Evolutionary conservation across 2,113 vertebrate genomes (phyloP), one percentile per base, ranked within the genome.

Genomic region (Paraplagusia blochii): DNA sequence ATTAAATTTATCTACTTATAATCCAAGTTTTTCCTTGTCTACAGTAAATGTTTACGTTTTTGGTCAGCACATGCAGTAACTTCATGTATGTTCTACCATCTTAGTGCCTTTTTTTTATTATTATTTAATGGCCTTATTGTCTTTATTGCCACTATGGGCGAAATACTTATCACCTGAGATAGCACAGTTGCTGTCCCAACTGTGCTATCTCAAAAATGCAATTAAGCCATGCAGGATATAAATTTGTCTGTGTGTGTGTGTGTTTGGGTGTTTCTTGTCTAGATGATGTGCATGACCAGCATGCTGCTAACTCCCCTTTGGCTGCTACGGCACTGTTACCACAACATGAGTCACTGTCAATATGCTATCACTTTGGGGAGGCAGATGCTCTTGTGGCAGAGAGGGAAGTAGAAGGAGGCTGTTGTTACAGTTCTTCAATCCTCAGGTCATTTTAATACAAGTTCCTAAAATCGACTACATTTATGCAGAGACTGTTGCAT

Each of bases 311-410:
- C 64, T 50, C 58, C 43, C 66, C 77, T 75, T n/a, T 77, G 74
- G 76, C 74, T 75, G 77, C 51, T 51, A 58, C 47, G 61, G 67
- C 46, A 65, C 59, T 69, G 73, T 70, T 78, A 73, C 63, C 63
- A 74, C 65, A 46, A 51, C 47, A 71, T 76, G 78, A 84, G 66
- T 87, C 83, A 81, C 70, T 38, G n/a, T 47, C 63, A 51, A 11
- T 77, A 63, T 82, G 77, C 71, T 78, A 22, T 40, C 59, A 68
- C 50, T 50, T 61, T 57, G 52, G 38, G 74, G 71, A 53, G 40
- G 13, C 19, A 46, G 55, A 49, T 52, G 44, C 66, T 11, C 13
- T 35, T 35, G 2, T 36, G 34, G 44, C 36, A 43, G 13, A 17
- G 22, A 51, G 7, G 34, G 49, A 43, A 10, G 36, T 15, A 14